Evolutionary conservation across 2,888 invertebrate species (phyloP).

Genomic region (Lottia scabra): DNA sequence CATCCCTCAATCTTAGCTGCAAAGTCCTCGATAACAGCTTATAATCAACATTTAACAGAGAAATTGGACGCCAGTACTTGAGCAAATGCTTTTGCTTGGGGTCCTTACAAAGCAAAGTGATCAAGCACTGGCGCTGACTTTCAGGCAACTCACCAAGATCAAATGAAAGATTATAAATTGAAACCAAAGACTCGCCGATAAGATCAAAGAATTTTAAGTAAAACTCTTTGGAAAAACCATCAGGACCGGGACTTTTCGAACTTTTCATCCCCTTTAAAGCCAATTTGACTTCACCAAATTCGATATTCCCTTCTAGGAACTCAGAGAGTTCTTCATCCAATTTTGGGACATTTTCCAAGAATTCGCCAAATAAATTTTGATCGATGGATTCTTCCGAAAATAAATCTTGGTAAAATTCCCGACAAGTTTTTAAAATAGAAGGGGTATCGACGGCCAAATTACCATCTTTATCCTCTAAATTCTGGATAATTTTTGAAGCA

Average conservation of each 20-base stretch:
- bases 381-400: constrained; percentile 18
- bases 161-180: too few species aligned
- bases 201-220: too few species aligned
- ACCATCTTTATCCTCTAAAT: constrained; percentile 4
- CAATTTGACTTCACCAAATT: background rate
- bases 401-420: constrained; percentile 14
- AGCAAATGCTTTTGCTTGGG: too few species aligned
- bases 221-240: too few species aligned
- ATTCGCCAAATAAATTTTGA: background rate
- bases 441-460: background rate
- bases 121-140: too few species aligned
- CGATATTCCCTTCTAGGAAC: constrained; percentile 8
- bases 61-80: too few species aligned
- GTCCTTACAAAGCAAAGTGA: too few species aligned
- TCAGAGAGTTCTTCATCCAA: constrained; percentile 1
- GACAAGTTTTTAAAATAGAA: constrained; percentile 12
- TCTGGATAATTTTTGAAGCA: background rate
- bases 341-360: constrained; percentile 14
- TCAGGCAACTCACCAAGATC: too few species aligned
- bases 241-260: too few species aligned
- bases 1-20: constrained; percentile 29
- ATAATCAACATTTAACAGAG: too few species aligned
- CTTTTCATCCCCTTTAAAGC: constrained; percentile 26
- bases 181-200: too few species aligned
- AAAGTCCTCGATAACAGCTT: constrained; percentile 37